Evolutionary conservation across 1,140 invertebrate genomes (phyloP), one percentile per base, ranked within the genome.

Genomic region (Ladona fulva): DNA sequence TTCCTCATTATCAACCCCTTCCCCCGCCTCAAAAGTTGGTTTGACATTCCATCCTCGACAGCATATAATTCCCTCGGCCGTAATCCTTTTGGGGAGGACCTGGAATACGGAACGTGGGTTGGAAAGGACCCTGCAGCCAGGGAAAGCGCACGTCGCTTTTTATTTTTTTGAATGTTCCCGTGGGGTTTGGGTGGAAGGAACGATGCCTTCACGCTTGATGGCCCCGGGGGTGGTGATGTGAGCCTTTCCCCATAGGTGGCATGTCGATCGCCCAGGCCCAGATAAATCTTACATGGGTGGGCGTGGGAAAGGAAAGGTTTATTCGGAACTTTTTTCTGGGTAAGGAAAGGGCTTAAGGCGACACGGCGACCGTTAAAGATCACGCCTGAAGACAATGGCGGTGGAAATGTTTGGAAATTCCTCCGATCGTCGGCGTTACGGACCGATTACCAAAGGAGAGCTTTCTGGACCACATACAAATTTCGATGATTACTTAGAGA

Each of bases 41-140:
- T 66, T 66, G 52, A 66, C 52, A 66, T 66, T 66, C 52, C 52
- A 66, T 66, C 52, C 52, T 66, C 52, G 52, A 66, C 52, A 12
- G 52, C 52, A 66, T 66, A 66, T 66, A 66, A 66, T 66, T 66
- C 52, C 52, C 52, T 22, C 5, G 52, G 52, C 52, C 52, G 52
- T 66, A 66, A 66, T 66, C 52, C 52, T 66, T 66, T 66, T 5
- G 52, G 52, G 12, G n/a, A 16, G 52, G 52, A 66, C 52, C n/a
- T 66, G 52, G 52, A 66, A 66, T 66, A 66, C 52, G 52, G 52
- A 66, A 66, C 14, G 52, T 66, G 52, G 52, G 52, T 8, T 37
- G 29, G 29, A 37, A 37, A 37, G 29, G 29, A 37, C 29, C 52
- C 52, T 6, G 12, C 52, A 3, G 52, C n/a, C n/a, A 66, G 29